A percentile compares a stretch with the other conserved stretches of the same genome.
These are phyloP conservation scores for Momotus momota DNA, from an alignment of 2,797 vertebrate species.

Conservation along the genomic window DNA sequence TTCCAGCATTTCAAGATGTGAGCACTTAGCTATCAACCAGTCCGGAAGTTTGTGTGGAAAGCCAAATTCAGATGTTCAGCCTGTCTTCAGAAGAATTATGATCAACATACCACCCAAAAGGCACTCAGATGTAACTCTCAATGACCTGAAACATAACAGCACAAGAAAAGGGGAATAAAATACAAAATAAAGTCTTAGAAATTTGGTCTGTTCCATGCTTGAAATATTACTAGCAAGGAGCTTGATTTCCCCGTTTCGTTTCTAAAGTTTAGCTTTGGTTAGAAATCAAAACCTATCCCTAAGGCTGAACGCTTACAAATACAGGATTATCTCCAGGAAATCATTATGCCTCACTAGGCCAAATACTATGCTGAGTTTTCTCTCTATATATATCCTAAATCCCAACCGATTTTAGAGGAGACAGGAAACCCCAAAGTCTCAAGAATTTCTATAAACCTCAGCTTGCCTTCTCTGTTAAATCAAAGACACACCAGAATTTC, in stretches of 20 bases:
- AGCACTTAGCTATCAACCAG: background rate
- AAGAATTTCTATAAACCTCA: background rate
- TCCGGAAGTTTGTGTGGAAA: background rate
- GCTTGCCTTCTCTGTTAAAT: background rate
- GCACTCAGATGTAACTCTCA: background rate
- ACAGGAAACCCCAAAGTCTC: background rate
- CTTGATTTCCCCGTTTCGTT: background rate
- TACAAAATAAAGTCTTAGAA: background rate
- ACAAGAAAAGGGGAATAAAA: background rate
- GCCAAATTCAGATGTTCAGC: background rate
- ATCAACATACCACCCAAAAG: accelerated
- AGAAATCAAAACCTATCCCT: background rate
- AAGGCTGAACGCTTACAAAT: background rate
- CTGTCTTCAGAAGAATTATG: background rate
- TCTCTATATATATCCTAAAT: background rate
- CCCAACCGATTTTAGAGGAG: background rate
- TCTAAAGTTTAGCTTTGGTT: background rate
- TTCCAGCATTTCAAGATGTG: background rate
- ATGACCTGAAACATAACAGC: background rate
- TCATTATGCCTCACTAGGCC: background rate
- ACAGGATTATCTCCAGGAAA: background rate
- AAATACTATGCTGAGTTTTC: background rate
- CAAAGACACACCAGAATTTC: background rate
- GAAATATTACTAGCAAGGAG: background rate
- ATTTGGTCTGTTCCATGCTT: background rate